phyloP scores from a whole-genome alignment of 2,888 invertebrate species.

The Carterocephalus palaemon region DNA sequence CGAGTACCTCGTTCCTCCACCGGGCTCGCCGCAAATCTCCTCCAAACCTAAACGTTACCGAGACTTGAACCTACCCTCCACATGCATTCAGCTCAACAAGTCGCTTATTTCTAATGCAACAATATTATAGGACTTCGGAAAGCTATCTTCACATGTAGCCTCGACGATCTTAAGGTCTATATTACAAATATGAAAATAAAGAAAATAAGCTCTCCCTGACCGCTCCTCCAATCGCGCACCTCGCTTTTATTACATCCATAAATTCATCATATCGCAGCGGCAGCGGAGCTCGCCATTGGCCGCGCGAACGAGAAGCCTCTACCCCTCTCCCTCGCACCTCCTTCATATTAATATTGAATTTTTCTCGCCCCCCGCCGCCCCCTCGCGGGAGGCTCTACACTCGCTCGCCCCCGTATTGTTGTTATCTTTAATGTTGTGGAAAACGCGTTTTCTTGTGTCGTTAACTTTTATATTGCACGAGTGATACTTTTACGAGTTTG shows the following conservation, averaged over 20 bases:
- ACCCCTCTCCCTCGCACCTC: conserved; percentile 81
- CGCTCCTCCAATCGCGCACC: conserved; percentile 82
- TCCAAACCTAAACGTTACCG: conserved; percentile 37
- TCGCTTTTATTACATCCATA: conserved; percentile 89
- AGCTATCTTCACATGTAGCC: conserved; percentile 25
- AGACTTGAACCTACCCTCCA: conserved; percentile 6
- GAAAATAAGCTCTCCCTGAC: conserved; percentile 77
- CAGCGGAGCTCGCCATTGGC: conserved; percentile 77
- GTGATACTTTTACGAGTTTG: conserved; percentile 77
- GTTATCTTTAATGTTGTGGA: conserved; percentile 80
- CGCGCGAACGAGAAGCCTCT: conserved; percentile 71
- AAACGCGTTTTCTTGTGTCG: conserved; percentile 80
- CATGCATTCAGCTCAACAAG: conserved; percentile 22
- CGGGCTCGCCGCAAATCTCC: conserved; percentile 51
- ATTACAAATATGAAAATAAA: conserved; percentile 78
- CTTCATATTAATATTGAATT: conserved; percentile 90
- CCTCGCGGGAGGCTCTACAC: conserved; percentile 77
- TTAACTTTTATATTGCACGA: conserved; percentile 80
- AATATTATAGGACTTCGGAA: conserved; percentile 3
- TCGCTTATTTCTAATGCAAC: conserved; percentile 22
- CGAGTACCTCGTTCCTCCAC: conserved; percentile 57
- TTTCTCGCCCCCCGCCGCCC: conserved; percentile 81
- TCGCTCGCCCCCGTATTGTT: conserved; percentile 78
- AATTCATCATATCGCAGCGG: conserved; percentile 85
- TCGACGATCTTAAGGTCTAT: conserved; percentile 62